These are phyloP conservation scores for Athene cunicularia DNA, from an alignment of 2,113 vertebrate species.

Conservation along the genomic window DNA sequence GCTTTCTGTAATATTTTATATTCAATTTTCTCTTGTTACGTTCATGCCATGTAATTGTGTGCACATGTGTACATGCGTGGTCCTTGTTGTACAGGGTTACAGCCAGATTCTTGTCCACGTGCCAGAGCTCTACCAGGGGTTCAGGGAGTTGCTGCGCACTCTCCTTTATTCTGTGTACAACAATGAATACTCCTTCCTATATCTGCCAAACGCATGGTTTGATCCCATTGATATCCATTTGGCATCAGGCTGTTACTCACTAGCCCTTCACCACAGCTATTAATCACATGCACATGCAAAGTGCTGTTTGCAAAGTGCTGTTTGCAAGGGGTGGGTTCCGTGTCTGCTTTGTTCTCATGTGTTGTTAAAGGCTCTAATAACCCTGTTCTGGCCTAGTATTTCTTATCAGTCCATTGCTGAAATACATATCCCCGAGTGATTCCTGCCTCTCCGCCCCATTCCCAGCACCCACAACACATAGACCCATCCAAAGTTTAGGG, in stretches of 20 bases:
- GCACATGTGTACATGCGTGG: constrained; percentile 61
- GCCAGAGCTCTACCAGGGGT: constrained; percentile 36
- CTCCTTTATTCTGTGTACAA: constrained; percentile 18
- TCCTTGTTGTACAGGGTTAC: constrained; percentile 51
- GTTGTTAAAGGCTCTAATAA: background rate
- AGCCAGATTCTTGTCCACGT: constrained; percentile 25
- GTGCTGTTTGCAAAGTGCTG: background rate
- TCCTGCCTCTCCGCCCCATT: background rate
- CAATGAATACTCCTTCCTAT: constrained; percentile 20
- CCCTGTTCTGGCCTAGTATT: background rate
- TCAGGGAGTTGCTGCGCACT: background rate
- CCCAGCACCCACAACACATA: background rate
- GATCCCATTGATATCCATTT: constrained; percentile 50
- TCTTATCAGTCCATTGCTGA: background rate
- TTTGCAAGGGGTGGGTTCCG: background rate
- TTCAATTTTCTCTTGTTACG: constrained; percentile 58
- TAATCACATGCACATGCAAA: constrained; percentile 11
- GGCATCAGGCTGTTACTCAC: constrained; percentile 17
- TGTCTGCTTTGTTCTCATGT: background rate
- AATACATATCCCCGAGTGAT: background rate
- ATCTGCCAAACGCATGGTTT: constrained; percentile 36
- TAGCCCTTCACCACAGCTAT: constrained; percentile 15
- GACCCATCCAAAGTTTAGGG: background rate
- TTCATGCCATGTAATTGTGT: constrained; percentile 61
- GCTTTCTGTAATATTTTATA: constrained; percentile 69